Percentiles rank a stretch among this genome's conserved stretches.
Evolutionary conservation across 2,888 invertebrate species (phyloP).

Genomic region (Mamestra brassicae): DNA sequence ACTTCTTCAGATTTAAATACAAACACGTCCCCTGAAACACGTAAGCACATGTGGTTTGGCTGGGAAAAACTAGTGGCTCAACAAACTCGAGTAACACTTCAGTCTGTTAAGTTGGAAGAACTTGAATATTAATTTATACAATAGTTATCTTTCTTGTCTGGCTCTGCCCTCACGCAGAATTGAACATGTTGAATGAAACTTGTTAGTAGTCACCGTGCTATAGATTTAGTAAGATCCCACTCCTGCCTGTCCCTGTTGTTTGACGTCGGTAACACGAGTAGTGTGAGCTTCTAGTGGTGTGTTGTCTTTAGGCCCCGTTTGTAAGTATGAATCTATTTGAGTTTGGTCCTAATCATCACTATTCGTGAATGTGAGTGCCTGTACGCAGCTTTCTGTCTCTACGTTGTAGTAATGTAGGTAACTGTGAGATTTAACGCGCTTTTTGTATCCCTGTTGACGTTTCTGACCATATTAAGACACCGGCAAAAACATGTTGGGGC

Average conservation of each 20-base stretch:
- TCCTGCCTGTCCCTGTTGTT: neutral
- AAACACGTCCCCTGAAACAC: too few relatives aligned
- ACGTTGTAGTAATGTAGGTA: neutral
- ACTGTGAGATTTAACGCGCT: neutral
- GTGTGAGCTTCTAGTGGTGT: slow-evolving; percentile 3
- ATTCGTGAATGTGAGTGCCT: neutral
- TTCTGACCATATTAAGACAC: neutral
- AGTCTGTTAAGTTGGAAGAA: too few relatives aligned
- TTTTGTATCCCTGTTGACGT: too few relatives aligned
- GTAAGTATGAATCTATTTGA: neutral
- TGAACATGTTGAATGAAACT: neutral
- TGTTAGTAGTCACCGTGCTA: neutral
- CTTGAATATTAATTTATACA: too few relatives aligned
- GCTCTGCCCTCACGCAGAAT: neutral
- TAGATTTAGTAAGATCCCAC: slow-evolving; percentile 8
- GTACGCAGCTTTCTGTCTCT: neutral
- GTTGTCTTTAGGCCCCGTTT: neutral
- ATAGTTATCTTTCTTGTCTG: neutral
- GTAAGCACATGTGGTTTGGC: too few relatives aligned
- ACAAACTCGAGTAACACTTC: too few relatives aligned
- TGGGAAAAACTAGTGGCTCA: too few relatives aligned
- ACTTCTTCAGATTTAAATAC: too few relatives aligned
- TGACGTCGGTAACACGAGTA: slow-evolving; percentile 27
- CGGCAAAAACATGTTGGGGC: neutral
- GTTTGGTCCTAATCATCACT: neutral